Evolutionary conservation across 64 coral and sea anemone species (phyloP), one percentile per base, ranked within the genome.

Genomic region (Orbicella faveolata): DNA sequence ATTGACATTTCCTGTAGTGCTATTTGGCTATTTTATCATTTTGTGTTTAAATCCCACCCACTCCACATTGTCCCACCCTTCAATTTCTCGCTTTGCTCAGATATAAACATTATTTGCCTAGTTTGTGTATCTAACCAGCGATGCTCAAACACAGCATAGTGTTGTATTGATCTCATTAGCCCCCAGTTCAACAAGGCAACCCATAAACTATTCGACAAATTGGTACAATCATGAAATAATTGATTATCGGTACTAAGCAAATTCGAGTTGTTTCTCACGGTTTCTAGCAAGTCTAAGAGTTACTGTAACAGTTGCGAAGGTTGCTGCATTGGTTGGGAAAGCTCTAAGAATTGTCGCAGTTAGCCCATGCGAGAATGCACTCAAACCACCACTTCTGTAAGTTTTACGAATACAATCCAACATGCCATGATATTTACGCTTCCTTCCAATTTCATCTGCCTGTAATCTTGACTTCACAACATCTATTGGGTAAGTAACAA

Each of bases 281-380:
- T 81, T 81, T 70, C 77, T 90, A 41, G 92, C 89, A 81, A 94
- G 77, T 75, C 95, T 92, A n/a, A 96, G 69, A 33, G 92, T 91
- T 17, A 96, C 51, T n/a, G 95, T 96, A 33, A 99, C 97, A 59
- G 93, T 92, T 83, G 89, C 93, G 68, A 99, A 90, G 34, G 93
- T 99, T 8, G 97, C 97, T 0, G 97, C 97, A 79, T 96, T 99
- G 13, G 88, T 93, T 75, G 97, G 97, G 64, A 99, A 99, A 25
- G 93, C 97, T 61, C 97, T 74, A 12, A 96, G 80, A 75, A 99
- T 52, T 36, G 97, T 93, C 5, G 97, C 86, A 26, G 81, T 75
- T 55, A 99, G 66, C 26, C 97, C 97, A 3, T 89, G 94, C 10
- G 90, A 88, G 69, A 96, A 99, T 2, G 82, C 94, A 25, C n/a